A percentile compares a stretch with the other conserved stretches of the same genome.
Evolutionary conservation across 2,797 vertebrate species (phyloP).

Genomic region (Gambusia yucatana): DNA sequence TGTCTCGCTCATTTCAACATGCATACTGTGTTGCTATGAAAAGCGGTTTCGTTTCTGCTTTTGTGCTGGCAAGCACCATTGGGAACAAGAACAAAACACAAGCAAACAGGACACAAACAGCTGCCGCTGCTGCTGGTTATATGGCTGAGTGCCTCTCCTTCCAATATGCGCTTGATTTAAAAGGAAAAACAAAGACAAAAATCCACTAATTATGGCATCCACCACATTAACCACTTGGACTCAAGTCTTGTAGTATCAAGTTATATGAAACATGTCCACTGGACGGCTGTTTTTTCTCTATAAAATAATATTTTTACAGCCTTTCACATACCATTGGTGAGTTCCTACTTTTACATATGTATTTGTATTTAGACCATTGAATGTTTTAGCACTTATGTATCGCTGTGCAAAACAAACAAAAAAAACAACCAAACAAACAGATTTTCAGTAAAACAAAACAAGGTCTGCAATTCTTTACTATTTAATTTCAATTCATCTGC

Average conservation of each 20-base stretch:
- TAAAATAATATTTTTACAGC: conserved; percentile 26
- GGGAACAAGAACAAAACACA: conserved; percentile 79
- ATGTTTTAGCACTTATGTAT: conserved; percentile 26
- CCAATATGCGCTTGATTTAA: conserved; percentile 65
- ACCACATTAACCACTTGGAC: conserved; percentile 38
- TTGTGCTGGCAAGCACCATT: conserved; percentile 74
- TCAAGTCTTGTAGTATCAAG: conserved; percentile 19
- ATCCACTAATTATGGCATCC: conserved; percentile 58
- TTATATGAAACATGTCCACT: conserved; percentile 31
- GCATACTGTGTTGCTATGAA: conserved; percentile 76
- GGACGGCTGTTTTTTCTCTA: conserved; percentile 8
- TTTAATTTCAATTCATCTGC: neutral
- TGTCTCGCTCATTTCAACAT: conserved; percentile 72
- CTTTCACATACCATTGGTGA: conserved; percentile 23
- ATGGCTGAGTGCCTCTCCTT: conserved; percentile 60
- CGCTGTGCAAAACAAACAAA: neutral
- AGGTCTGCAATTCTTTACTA: neutral
- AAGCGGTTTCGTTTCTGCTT: conserved; percentile 82
- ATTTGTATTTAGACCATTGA: conserved; percentile 34
- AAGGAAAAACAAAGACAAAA: conserved; percentile 49
- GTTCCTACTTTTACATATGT: conserved; percentile 27
- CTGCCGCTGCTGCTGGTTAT: conserved; percentile 74
- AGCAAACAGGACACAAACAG: conserved; percentile 79
- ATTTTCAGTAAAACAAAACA: conserved; percentile 1
- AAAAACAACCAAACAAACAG: conserved; percentile 9